Evolutionary conservation across 2,888 invertebrate species (phyloP).

Genomic region (Agrilus cyanescens): DNA sequence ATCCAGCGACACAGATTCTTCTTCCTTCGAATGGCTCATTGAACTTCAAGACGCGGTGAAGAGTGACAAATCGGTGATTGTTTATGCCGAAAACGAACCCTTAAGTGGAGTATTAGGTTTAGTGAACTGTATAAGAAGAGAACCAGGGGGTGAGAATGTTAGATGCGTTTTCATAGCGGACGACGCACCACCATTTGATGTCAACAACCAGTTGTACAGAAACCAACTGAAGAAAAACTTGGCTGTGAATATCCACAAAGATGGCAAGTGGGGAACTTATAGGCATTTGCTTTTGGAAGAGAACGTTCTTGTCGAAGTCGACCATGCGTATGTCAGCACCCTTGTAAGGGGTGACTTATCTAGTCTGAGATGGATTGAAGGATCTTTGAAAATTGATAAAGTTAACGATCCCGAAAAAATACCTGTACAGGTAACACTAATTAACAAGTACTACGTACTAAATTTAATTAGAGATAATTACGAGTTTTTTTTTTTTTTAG

Average conservation of each 20-base stretch:
- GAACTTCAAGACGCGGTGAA: conserved; percentile 30
- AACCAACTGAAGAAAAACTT: conserved; percentile 60
- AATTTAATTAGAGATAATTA: no score
- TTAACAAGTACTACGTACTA: no score
- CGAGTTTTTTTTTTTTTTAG: conserved; percentile 38
- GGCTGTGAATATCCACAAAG: conserved; percentile 62
- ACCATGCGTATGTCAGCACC: conserved; percentile 69
- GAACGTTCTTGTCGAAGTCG: conserved; percentile 34
- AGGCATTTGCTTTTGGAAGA: conserved; percentile 62
- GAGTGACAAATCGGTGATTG: conserved; percentile 38
- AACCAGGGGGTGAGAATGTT: conserved; percentile 46
- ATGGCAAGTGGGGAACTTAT: conserved; percentile 53
- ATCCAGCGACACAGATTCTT: conserved; percentile 34
- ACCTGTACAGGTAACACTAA: conserved; percentile 13
- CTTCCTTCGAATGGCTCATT: conserved; percentile 40
- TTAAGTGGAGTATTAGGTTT: conserved; percentile 77
- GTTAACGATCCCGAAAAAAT: conserved; percentile 15
- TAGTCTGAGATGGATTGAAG: conserved; percentile 74
- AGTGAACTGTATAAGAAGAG: conserved; percentile 73
- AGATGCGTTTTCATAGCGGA: conserved; percentile 52
- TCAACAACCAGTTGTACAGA: conserved; percentile 50
- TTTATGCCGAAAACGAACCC: conserved; percentile 49
- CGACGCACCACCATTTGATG: conserved; percentile 51
- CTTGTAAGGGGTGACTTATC: conserved; percentile 75
- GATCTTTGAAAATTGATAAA: conserved; percentile 32